Conservation (phyloP, 1,140 invertebrate species). For the Wasmannia auropunctata region DNA sequence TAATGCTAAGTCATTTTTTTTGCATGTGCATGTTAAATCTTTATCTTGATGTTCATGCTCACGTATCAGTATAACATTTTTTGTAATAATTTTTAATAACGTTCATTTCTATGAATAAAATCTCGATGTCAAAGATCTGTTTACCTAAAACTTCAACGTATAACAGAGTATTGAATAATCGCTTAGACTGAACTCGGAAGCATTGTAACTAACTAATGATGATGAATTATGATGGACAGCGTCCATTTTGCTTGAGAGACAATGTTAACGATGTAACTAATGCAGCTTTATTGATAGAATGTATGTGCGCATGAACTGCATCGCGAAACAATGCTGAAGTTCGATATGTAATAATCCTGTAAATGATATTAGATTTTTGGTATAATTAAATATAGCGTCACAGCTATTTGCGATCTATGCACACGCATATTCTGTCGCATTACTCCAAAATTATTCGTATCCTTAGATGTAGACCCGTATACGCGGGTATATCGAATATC, state of each 20-base stretch:
- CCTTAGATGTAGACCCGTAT: neutral
- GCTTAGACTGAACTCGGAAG: neutral
- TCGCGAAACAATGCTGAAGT: neutral
- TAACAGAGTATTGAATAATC: neutral
- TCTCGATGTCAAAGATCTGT: neutral
- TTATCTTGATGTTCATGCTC: neutral
- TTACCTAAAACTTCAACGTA: neutral
- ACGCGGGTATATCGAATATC: neutral
- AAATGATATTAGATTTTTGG: neutral
- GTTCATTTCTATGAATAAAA: neutral
- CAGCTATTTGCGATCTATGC: neutral
- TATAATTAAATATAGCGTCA: too few relatives aligned
- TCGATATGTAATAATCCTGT: neutral
- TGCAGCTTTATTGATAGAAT: neutral
- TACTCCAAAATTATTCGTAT: neutral
- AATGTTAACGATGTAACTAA: neutral
- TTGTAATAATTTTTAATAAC: neutral
- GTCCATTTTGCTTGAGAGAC: neutral
- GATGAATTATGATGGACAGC: neutral
- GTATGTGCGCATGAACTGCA: neutral
- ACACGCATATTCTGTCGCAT: neutral
- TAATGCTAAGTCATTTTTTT: too few relatives aligned
- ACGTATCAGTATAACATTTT: neutral
- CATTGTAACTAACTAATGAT: constrained; percentile 2
- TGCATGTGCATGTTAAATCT: neutral